Conservation (phyloP, 1,140 invertebrate genomes). For the Zaprionus tsacasi region DNA sequence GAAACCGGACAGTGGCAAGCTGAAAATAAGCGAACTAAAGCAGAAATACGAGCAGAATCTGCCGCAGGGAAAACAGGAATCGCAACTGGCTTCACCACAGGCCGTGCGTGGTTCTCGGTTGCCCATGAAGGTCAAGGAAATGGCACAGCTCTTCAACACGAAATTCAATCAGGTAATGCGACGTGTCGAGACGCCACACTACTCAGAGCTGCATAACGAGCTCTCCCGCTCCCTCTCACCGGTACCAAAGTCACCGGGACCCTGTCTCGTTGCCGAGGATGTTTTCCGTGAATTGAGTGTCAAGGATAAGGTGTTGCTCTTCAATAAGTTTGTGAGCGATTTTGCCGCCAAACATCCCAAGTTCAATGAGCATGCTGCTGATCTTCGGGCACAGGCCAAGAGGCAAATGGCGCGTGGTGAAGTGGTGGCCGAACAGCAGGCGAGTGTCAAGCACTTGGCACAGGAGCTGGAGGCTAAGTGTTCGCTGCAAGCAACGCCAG, state of each 20-base stretch:
- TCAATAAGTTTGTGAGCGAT: conserved; percentile 76
- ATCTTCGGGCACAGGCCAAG: conserved; percentile 59
- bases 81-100: neutral
- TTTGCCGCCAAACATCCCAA: conserved; percentile 73
- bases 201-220: conserved; percentile 62
- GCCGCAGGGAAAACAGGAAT: conserved; percentile 8
- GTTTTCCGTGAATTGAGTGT: conserved; percentile 76
- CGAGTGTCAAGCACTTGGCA: conserved; percentile 66
- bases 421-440: conserved; percentile 66
- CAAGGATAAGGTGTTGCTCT: conserved; percentile 74
- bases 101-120: conserved; percentile 28
- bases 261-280: conserved; percentile 73
- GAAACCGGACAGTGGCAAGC: conserved; percentile 30
- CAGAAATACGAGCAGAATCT: conserved; percentile 58
- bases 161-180: conserved; percentile 69
- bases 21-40: conserved; percentile 65
- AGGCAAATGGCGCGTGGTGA: conserved; percentile 69
- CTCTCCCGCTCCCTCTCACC: conserved; percentile 46
- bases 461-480: conserved; percentile 75
- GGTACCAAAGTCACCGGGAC: conserved; percentile 31
- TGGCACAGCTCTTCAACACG: conserved; percentile 72
- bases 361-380: conserved; percentile 63
- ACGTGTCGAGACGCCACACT: conserved; percentile 48
- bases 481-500: conserved; percentile 21
- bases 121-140: conserved; percentile 71